These are phyloP conservation scores for Artibeus lituratus DNA, from an alignment of 2,797 vertebrate genomes.

Conservation along the genomic window DNA sequence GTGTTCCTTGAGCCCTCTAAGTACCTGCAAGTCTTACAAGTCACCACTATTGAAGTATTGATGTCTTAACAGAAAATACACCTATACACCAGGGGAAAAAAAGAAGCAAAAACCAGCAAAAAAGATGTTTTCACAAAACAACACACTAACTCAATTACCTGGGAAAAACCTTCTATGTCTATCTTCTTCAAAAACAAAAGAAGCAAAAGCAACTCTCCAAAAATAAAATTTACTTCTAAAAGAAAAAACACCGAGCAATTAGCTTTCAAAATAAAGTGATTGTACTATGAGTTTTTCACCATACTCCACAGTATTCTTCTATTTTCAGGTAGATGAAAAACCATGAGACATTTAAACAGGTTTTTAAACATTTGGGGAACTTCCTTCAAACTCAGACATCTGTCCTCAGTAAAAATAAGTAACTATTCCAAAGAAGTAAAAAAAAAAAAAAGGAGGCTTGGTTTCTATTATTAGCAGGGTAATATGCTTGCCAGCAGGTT, in stretches of 20 bases:
- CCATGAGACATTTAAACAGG: background rate
- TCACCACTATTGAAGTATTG: background rate
- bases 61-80: background rate
- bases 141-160: background rate
- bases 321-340: constrained; percentile 2
- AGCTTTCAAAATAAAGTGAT: background rate
- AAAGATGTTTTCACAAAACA: background rate
- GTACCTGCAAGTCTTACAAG: background rate
- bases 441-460: background rate
- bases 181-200: background rate
- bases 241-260: background rate
- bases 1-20: background rate
- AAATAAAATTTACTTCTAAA: background rate
- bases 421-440: background rate
- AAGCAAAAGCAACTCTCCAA: background rate
- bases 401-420: background rate
- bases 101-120: background rate
- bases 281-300: background rate
- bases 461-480: background rate
- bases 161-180: background rate
- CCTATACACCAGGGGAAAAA: background rate
- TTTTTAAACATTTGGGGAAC: background rate
- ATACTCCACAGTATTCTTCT: background rate
- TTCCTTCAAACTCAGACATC: background rate
- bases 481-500: background rate